phyloP scores from a whole-genome alignment of 2,113 vertebrate genomes.

The Prolemur simus region DNA sequence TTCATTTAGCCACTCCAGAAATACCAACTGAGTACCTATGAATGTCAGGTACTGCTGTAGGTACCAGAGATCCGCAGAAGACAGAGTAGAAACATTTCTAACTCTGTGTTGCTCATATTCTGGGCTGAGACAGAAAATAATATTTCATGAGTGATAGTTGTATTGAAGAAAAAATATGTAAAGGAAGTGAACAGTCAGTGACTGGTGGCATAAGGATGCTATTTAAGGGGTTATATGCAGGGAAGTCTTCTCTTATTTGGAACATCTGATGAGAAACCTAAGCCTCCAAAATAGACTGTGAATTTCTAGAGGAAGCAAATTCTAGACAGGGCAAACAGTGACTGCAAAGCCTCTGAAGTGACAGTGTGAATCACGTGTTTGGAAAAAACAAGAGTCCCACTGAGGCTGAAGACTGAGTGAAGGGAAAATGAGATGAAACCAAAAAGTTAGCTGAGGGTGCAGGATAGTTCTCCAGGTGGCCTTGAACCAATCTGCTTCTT shows the following conservation, averaged over 20 bases:
- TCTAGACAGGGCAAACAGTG: neutral
- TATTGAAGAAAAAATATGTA: neutral
- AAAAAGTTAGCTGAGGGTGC: neutral
- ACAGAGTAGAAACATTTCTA: neutral
- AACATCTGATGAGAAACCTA: neutral
- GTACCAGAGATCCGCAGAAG: neutral
- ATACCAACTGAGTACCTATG: neutral
- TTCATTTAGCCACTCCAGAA: neutral
- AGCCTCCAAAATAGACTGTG: neutral
- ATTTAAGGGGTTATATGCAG: neutral
- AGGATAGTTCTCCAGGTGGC: neutral
- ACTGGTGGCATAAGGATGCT: neutral
- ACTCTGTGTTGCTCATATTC: neutral
- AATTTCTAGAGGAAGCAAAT: neutral
- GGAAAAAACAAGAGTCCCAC: neutral
- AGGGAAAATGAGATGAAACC: neutral
- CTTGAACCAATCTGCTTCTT: neutral
- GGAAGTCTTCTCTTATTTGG: neutral
- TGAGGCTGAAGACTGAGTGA: neutral
- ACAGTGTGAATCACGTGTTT: neutral
- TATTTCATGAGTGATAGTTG: neutral
- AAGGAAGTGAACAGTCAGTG: neutral
- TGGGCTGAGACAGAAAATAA: neutral
- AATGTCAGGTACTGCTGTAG: neutral
- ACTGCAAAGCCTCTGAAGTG: neutral